A percentile compares a stretch with the other conserved stretches of the same genome.
Conservation (phyloP, 2,113 vertebrate genomes). For the Alectura lathami region DNA sequence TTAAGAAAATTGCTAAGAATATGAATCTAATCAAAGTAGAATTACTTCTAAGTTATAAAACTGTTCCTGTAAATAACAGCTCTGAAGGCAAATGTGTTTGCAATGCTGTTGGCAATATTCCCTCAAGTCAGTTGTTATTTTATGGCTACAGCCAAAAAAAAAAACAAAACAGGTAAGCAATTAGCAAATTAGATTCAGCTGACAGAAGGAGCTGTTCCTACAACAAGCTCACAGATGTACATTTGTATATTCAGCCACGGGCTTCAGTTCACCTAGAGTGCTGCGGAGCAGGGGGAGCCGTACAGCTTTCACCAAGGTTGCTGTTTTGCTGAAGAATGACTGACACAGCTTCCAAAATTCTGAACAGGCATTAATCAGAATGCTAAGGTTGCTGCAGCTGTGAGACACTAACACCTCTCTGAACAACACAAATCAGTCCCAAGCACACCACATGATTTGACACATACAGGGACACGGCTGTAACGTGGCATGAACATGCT, state of each 20-base stretch:
- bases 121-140: neutral
- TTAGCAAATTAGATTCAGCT: neutral
- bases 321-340: neutral
- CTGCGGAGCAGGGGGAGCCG: neutral
- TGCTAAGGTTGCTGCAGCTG: neutral
- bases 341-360: neutral
- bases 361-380: neutral
- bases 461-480: neutral
- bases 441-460: neutral
- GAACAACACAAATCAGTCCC: neutral
- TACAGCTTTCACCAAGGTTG: neutral
- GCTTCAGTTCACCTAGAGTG: neutral
- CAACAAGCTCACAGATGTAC: neutral
- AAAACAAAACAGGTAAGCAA: neutral
- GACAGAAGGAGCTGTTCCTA: neutral
- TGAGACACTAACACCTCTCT: neutral
- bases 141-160: neutral
- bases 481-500: rapidly evolving
- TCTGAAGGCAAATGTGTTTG: neutral
- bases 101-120: neutral
- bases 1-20: neutral
- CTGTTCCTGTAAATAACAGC: neutral
- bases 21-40: slow-evolving; percentile 11
- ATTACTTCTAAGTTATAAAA: neutral
- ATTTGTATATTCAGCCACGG: neutral